Evolutionary conservation across 2,888 invertebrate species (phyloP).

Genomic region (Frankliniella intonsa): DNA sequence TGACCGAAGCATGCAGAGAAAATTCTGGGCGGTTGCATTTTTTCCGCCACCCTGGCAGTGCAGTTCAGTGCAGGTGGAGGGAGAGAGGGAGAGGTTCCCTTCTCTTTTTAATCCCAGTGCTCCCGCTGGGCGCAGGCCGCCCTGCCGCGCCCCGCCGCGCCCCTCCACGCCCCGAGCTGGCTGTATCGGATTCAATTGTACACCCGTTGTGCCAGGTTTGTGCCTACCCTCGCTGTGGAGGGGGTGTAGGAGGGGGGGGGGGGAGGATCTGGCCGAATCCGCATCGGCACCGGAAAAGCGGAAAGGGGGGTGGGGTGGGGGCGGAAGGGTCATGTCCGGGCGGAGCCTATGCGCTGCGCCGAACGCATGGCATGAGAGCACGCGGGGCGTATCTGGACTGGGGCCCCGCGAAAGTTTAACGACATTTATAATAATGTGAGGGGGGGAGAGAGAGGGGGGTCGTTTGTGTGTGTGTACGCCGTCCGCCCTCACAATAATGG

Average conservation of each 20-base stretch:
- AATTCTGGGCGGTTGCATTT: too few species aligned
- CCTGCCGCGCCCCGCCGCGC: too few species aligned
- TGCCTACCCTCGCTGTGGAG: background rate
- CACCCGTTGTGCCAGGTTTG: background rate
- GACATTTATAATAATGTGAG: background rate
- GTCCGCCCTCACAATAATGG: too few species aligned
- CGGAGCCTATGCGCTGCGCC: background rate
- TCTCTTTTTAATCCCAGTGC: too few species aligned
- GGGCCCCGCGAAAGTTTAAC: background rate
- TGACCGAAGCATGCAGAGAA: too few species aligned
- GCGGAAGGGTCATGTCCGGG: background rate
- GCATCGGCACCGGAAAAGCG: slow-evolving; percentile 7
- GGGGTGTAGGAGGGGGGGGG: background rate
- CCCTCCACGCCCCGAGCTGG: background rate
- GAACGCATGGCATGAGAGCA: too few species aligned
- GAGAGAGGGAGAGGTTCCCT: too few species aligned
- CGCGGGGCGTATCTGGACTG: too few species aligned
- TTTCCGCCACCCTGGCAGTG: too few species aligned
- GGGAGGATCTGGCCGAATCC: background rate
- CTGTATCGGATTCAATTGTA: slow-evolving; percentile 16
- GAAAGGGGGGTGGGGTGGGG: background rate
- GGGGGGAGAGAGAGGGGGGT: background rate
- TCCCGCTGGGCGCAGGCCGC: too few species aligned
- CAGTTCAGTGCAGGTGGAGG: too few species aligned
- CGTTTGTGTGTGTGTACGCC: too few species aligned